phyloP scores from a whole-genome alignment of 2,797 vertebrate species.

The Xiphophorus birchmanni region DNA sequence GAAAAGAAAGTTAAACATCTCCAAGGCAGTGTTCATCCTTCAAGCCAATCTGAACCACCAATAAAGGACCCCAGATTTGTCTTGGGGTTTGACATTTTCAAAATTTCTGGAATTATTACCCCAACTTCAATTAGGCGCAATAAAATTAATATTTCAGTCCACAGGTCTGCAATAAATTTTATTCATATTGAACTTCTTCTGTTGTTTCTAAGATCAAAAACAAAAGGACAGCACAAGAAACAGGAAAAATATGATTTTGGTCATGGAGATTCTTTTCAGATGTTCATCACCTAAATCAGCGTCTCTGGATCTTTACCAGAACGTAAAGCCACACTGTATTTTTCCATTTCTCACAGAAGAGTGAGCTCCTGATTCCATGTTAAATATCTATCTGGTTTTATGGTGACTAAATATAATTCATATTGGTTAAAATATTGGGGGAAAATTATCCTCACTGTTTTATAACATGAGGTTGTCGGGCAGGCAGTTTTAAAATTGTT shows the following conservation, averaged over 20 bases:
- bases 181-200: neutral
- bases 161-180: too few relatives aligned
- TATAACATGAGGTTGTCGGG: conserved; percentile 34
- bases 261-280: neutral
- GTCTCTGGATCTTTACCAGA: conserved; percentile 4
- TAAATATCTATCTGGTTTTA: conserved; percentile 45
- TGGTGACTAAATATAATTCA: conserved; percentile 27
- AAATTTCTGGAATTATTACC: neutral
- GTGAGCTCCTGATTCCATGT: neutral
- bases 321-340: neutral
- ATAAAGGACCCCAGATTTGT: neutral
- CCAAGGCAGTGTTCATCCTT: neutral
- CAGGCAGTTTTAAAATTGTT: neutral
- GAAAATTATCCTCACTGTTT: conserved; percentile 40
- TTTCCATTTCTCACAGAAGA: conserved; percentile 24
- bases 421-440: conserved; percentile 29
- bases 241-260: neutral
- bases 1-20: neutral
- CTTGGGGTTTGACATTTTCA: neutral
- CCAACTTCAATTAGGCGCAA: neutral
- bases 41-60: neutral
- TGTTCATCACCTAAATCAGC: neutral
- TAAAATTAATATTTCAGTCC: neutral
- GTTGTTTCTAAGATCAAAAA: neutral
- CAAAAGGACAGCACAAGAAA: neutral